phyloP scores from a whole-genome alignment of 2,888 invertebrate species.

The Dendrolimus houi region DNA sequence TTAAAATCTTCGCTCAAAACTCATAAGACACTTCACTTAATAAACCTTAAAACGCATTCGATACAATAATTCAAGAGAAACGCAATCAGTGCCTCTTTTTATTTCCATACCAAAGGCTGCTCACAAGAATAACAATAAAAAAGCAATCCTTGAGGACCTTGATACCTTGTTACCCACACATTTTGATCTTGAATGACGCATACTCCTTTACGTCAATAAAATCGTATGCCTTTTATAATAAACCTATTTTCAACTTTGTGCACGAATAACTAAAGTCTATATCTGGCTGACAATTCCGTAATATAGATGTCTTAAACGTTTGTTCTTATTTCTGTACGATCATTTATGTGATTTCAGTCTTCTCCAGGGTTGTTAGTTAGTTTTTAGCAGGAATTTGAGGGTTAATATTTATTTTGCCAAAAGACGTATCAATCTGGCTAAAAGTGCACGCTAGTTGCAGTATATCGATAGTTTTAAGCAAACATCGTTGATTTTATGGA shows the following conservation, averaged over 20 bases:
- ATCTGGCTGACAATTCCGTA: conserved; percentile 16
- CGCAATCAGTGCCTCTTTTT: conserved; percentile 37
- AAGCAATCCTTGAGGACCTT: conserved; percentile 50
- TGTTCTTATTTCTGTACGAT: conserved; percentile 26
- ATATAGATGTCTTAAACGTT: conserved; percentile 37
- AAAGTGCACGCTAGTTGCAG: no score
- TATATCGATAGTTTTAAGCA: background rate
- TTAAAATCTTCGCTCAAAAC: no score
- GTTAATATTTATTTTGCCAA: no score
- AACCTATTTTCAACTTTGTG: conserved; percentile 17
- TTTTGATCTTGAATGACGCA: conserved; percentile 54
- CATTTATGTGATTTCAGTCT: conserved; percentile 38
- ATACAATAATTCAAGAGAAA: conserved; percentile 18
- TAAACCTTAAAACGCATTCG: conserved; percentile 1
- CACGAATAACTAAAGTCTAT: conserved; percentile 10
- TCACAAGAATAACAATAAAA: conserved; percentile 35
- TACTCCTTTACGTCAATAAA: conserved; percentile 11
- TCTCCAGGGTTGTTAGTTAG: conserved; percentile 25
- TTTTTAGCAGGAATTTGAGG: background rate
- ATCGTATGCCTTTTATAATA: background rate
- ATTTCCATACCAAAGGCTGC: conserved; percentile 47
- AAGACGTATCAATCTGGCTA: no score
- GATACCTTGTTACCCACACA: conserved; percentile 55
- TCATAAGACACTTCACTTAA: no score
- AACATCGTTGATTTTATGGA: no score